A percentile compares a stretch with the other conserved stretches of the same genome.
phyloP scores from a whole-genome alignment of 2,888 invertebrate species.

The Lithophane leautieri region DNA sequence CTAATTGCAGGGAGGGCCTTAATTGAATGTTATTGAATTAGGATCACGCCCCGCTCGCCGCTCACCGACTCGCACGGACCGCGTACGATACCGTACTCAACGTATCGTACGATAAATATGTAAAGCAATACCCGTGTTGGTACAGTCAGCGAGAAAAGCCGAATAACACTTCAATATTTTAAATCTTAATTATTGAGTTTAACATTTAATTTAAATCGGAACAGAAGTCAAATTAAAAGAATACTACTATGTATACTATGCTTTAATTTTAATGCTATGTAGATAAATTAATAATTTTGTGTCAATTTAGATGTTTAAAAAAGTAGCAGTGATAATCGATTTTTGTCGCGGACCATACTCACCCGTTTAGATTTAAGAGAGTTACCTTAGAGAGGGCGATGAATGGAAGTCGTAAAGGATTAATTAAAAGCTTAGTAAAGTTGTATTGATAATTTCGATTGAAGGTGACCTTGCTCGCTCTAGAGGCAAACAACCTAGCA shows the following conservation, averaged over 20 bases:
- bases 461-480: background rate
- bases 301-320: background rate
- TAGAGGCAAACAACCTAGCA: background rate
- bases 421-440: background rate
- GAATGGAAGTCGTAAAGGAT: background rate
- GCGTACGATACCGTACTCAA: slow-evolving; percentile 24
- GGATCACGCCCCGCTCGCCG: slow-evolving; percentile 74
- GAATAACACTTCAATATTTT: background rate
- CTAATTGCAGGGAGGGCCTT: slow-evolving; percentile 79
- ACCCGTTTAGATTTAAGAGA: slow-evolving; percentile 23
- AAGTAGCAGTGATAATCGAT: background rate
- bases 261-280: too few relatives aligned
- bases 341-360: background rate
- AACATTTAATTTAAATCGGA: background rate
- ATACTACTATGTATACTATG: too few relatives aligned
- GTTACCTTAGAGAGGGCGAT: background rate
- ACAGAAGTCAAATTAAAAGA: background rate
- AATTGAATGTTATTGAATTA: slow-evolving; percentile 89
- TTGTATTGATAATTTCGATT: background rate
- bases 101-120: slow-evolving; percentile 47
- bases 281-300: background rate
- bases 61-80: slow-evolving; percentile 16
- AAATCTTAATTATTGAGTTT: background rate
- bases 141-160: background rate
- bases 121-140: slow-evolving; percentile 49